phyloP scores from a whole-genome alignment of 2,888 invertebrate genomes.

The Drosophila mulleri region DNA sequence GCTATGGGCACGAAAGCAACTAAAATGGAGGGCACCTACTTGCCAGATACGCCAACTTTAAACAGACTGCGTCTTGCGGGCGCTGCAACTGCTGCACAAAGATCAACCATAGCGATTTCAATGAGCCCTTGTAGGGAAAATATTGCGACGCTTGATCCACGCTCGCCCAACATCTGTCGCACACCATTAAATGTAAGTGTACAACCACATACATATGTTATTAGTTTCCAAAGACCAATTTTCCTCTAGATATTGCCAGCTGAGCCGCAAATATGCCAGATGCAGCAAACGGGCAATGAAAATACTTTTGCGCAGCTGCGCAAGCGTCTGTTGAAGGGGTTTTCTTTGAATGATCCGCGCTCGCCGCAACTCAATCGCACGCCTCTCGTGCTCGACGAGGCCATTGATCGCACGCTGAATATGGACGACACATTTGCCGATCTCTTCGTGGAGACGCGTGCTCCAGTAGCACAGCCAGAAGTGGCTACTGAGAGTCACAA shows the following conservation, averaged over 20 bases:
- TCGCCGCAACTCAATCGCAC: slow-evolving; percentile 83
- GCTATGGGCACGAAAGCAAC: slow-evolving; percentile 81
- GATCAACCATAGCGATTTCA: slow-evolving; percentile 32
- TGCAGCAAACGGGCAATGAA: slow-evolving; percentile 24
- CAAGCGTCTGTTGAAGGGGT: slow-evolving; percentile 80
- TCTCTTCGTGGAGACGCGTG: slow-evolving; percentile 81
- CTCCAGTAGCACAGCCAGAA: slow-evolving; percentile 38
- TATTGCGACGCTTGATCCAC: slow-evolving; percentile 71
- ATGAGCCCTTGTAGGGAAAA: slow-evolving; percentile 39
- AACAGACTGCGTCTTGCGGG: slow-evolving; percentile 49
- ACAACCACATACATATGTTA: background rate
- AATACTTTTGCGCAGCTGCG: slow-evolving; percentile 71
- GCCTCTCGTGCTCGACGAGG: slow-evolving; percentile 79
- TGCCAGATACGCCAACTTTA: slow-evolving; percentile 68
- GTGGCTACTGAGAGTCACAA: slow-evolving; percentile 12
- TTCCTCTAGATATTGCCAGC: background rate
- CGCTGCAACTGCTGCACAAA: slow-evolving; percentile 4
- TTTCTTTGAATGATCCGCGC: slow-evolving; percentile 81
- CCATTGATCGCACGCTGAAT: slow-evolving; percentile 75
- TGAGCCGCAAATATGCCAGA: slow-evolving; percentile 1
- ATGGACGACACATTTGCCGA: slow-evolving; percentile 83
- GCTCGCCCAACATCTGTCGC: slow-evolving; percentile 79
- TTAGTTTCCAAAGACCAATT: too few relatives aligned
- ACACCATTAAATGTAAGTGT: slow-evolving; percentile 79
- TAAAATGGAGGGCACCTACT: slow-evolving; percentile 75